Percentiles rank a stretch among this genome's conserved stretches.
Conservation (phyloP, 2,888 invertebrate species). For the Keiferia lycopersicella region DNA sequence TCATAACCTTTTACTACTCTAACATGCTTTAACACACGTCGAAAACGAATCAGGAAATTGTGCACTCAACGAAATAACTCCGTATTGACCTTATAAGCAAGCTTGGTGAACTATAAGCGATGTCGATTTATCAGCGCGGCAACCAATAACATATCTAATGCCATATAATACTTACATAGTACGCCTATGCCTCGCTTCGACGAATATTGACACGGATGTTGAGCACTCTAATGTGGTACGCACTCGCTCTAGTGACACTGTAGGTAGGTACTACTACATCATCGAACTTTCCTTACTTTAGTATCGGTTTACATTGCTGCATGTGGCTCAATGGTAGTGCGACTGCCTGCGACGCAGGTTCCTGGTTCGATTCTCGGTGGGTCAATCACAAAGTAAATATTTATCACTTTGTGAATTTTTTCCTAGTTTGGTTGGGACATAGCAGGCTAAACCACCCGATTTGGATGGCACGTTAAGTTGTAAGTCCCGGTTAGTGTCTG, state of each 20-base stretch:
- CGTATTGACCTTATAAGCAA: slow-evolving; percentile 18
- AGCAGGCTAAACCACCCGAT: too few relatives aligned
- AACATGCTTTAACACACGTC: too few relatives aligned
- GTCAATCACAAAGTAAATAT: too few relatives aligned
- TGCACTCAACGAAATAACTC: background rate
- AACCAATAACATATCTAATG: slow-evolving; percentile 25
- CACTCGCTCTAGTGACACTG: background rate
- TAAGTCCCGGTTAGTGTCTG: too few relatives aligned
- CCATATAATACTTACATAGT: slow-evolving; percentile 6
- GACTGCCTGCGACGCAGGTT: too few relatives aligned
- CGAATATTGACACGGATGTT: slow-evolving; percentile 20
- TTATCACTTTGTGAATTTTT: too few relatives aligned
- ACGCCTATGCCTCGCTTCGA: slow-evolving; percentile 9
- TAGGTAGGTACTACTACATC: background rate
- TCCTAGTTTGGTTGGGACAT: too few relatives aligned
- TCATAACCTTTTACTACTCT: too few relatives aligned
- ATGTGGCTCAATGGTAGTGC: too few relatives aligned
- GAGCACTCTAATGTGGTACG: slow-evolving; percentile 7
- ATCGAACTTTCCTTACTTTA: background rate
- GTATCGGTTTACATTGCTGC: too few relatives aligned
- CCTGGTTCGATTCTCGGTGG: too few relatives aligned
- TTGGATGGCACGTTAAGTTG: too few relatives aligned
- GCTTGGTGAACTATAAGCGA: slow-evolving; percentile 45
- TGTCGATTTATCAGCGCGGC: slow-evolving; percentile 32
- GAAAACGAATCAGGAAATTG: background rate